Base-by-base conservation (phyloP, 2,113 vertebrate species). In the Corythornis madagascariensis region DNA sequence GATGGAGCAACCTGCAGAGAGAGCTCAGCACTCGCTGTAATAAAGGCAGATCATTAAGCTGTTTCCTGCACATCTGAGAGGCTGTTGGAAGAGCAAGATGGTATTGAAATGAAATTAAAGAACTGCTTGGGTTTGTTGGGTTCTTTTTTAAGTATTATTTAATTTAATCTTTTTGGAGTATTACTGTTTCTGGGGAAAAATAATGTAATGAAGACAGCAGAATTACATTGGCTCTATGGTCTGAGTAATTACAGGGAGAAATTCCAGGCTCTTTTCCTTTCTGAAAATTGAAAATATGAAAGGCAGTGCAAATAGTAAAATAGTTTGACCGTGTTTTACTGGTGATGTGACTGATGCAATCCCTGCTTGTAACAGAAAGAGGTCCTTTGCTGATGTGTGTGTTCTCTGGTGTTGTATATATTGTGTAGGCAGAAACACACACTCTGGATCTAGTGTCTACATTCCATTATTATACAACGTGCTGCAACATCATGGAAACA, bases 51-150 rank as follows among this genome's bases (percentile, higher is more conserved):
- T 95, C 55, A 64, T 93, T 87, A 96, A 88, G 81, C 84, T 59
- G 72, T 92, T 96, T 96, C 86, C 95, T 77, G 63, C 86, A 92
- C 40, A 89, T 96, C 91, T 91, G 74, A 96, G 78, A 96, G 84
- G 63, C 74, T 93, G 70, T 86, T 92, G 84, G 48, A 96, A 87
- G 78, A 94, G 55, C 66, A 71, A 59, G 73, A 93, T 93, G 90
- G 67, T 83, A 92, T 59, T 96, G 86, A 96, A 96, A 86, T 96
- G 81, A 96, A 95, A 95, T 97, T 95, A 93, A 97, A 96, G 86
- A 86, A 70, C 83, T 31, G 77, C 88, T 96, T 94, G 67, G 26
- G 83, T 94, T 92, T 92, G 86, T 38, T 38, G 38, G 38, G 38
- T 77, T n/a, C n/a, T 50, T 43, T 80, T 48, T 28, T 4, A 77